These are phyloP conservation scores for Eremobia ochroleuca DNA, from an alignment of 2,888 invertebrate genomes.

Conservation along the genomic window DNA sequence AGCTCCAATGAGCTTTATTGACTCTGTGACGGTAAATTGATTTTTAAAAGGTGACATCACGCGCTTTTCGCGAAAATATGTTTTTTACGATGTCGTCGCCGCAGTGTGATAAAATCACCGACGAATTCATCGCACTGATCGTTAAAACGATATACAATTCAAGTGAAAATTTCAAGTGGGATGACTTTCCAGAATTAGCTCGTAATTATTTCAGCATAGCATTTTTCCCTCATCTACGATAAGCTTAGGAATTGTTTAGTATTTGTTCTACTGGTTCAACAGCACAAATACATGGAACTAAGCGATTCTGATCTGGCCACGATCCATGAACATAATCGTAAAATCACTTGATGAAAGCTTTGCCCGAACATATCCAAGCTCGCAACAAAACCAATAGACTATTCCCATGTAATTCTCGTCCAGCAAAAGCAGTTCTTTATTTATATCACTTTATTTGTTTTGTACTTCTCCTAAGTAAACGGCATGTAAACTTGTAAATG, in stretches of 20 bases:
- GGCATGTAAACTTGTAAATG: conserved; percentile 31
- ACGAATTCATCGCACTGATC: conserved; percentile 75
- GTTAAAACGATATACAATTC: conserved; percentile 68
- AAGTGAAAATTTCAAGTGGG: conserved; percentile 65
- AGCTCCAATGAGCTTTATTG: conserved; percentile 39
- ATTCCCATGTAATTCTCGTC: conserved; percentile 57
- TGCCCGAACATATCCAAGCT: conserved; percentile 42
- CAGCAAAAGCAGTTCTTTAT: conserved; percentile 43
- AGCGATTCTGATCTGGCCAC: conserved; percentile 41
- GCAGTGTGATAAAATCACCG: conserved; percentile 79
- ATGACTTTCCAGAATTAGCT: conserved; percentile 68
- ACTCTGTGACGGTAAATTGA: conserved; percentile 27
- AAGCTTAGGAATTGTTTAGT: conserved; percentile 13
- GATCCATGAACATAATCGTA: conserved; percentile 51
- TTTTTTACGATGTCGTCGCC: conserved; percentile 73
- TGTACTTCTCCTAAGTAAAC: conserved; percentile 40
- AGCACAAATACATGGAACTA: conserved; percentile 33
- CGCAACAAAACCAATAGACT: conserved; percentile 52
- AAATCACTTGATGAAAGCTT: conserved; percentile 53
- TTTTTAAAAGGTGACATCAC: conserved; percentile 71
- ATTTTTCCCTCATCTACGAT: conserved; percentile 11
- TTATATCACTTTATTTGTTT: conserved; percentile 55
- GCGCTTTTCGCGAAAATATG: conserved; percentile 74
- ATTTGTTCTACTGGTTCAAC: conserved; percentile 13
- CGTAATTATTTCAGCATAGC: conserved; percentile 59